Conservation (phyloP, 2,113 vertebrate genomes). For the Clarias magur region DNA sequence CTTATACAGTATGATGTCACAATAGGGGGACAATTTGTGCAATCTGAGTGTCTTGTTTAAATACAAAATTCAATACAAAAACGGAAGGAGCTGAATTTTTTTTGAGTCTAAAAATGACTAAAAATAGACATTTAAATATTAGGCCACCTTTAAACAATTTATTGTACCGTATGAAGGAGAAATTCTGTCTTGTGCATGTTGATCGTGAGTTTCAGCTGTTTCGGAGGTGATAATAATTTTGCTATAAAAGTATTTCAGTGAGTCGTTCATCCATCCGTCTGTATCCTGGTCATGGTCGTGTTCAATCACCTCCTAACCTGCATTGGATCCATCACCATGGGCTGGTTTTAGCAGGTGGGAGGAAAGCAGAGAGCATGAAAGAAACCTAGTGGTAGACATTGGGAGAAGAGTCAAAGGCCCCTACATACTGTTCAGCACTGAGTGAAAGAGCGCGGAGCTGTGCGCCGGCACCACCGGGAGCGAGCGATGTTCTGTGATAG, state of each 20-base stretch:
- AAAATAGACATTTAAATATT: too few relatives aligned
- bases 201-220: neutral
- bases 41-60: too few relatives aligned
- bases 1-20: too few relatives aligned
- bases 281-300: neutral
- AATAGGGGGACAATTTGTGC: too few relatives aligned
- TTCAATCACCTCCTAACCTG: neutral
- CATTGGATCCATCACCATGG: neutral
- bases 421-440: neutral
- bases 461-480: neutral
- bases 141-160: neutral
- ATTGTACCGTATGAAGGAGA: neutral
- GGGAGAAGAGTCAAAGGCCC: neutral
- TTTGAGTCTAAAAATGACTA: too few relatives aligned
- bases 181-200: neutral
- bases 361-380: neutral
- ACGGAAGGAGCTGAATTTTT: too few relatives aligned
- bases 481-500: neutral
- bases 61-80: too few relatives aligned
- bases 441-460: neutral
- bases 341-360: too few relatives aligned
- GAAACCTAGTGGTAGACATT: neutral
- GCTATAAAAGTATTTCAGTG: neutral
- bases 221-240: conserved; percentile 3
- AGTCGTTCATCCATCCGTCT: neutral